phyloP scores from a whole-genome alignment of 2,888 invertebrate species.

The Ariolimax columbianus region DNA sequence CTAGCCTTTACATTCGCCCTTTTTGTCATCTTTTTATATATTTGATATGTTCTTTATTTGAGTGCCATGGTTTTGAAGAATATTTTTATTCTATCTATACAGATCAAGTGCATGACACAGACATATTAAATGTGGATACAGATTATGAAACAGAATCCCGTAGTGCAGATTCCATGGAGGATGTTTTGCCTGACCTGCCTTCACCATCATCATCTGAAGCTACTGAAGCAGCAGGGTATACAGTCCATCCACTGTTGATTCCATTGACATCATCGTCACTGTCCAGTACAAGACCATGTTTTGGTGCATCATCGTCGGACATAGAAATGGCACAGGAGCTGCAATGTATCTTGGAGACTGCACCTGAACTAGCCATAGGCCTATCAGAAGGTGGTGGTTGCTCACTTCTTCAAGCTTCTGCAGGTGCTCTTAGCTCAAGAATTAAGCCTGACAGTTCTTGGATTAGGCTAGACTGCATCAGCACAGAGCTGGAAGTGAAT shows the following conservation, averaged over 20 bases:
- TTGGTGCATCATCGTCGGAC: not conserved
- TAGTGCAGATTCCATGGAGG: conserved; percentile 73
- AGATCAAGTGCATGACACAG: conserved; percentile 22
- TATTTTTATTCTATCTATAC: not conserved
- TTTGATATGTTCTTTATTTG: too few relatives aligned
- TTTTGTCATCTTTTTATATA: too few relatives aligned
- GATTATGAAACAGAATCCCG: conserved; percentile 70
- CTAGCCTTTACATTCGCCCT: too few relatives aligned
- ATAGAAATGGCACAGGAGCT: not conserved
- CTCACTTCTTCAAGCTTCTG: not conserved
- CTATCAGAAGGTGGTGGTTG: conserved; percentile 36
- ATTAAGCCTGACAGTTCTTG: conserved; percentile 56
- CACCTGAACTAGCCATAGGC: conserved; percentile 13
- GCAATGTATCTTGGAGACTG: conserved; percentile 3
- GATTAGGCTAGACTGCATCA: conserved; percentile 41
- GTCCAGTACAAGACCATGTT: not conserved
- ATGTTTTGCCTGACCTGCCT: conserved; percentile 64
- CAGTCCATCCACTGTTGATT: not conserved
- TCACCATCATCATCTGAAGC: conserved; percentile 62
- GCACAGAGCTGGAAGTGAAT: not conserved
- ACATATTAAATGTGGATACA: conserved; percentile 57
- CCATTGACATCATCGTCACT: not conserved
- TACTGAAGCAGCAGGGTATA: not conserved
- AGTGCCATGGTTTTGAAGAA: too few relatives aligned
- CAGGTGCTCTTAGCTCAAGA: conserved; percentile 18